Percentiles rank a stretch among this genome's conserved stretches.
phyloP scores from a whole-genome alignment of 2,113 vertebrate genomes.

The Plecturocebus donacophilus region DNA sequence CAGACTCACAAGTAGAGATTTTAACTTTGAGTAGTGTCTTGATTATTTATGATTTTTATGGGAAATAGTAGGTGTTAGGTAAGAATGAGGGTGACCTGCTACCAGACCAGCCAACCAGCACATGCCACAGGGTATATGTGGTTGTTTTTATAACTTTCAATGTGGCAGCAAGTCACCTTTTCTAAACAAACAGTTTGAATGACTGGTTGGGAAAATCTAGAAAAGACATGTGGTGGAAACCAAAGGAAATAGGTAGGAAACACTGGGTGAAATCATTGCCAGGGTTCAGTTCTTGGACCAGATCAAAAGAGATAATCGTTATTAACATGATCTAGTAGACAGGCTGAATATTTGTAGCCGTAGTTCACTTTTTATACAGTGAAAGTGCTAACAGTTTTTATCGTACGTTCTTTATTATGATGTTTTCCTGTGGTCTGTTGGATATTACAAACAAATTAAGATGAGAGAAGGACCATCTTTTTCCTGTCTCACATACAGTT shows the following conservation, averaged over 20 bases:
- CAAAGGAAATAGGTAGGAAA: not conserved
- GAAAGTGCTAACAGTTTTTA: not conserved
- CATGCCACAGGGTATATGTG: conserved; percentile 54
- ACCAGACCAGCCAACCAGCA: conserved; percentile 49
- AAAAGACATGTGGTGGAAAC: conserved; percentile 50
- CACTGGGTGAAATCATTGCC: not conserved
- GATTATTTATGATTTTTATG: not conserved
- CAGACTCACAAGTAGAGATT: not conserved
- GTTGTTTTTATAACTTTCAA: conserved; percentile 72
- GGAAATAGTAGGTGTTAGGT: not conserved
- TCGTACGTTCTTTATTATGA: not conserved
- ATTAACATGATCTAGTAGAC: not conserved
- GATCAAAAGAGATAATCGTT: not conserved
- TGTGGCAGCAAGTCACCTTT: conserved; percentile 49
- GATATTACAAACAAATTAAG: not conserved
- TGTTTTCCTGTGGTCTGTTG: not conserved
- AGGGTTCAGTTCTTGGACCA: not conserved
- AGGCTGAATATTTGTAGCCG: not conserved
- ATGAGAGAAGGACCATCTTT: not conserved
- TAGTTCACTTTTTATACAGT: not conserved
- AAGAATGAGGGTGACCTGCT: conserved; percentile 37
- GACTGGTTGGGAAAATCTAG: conserved; percentile 44
- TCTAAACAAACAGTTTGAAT: conserved; percentile 54
- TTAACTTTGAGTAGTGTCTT: not conserved
- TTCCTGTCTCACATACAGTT: not conserved